A percentile compares a stretch with the other conserved stretches of the same genome.
Evolutionary conservation across 2,888 invertebrate species (phyloP).

Genomic region (Stenolophus ochropezus): DNA sequence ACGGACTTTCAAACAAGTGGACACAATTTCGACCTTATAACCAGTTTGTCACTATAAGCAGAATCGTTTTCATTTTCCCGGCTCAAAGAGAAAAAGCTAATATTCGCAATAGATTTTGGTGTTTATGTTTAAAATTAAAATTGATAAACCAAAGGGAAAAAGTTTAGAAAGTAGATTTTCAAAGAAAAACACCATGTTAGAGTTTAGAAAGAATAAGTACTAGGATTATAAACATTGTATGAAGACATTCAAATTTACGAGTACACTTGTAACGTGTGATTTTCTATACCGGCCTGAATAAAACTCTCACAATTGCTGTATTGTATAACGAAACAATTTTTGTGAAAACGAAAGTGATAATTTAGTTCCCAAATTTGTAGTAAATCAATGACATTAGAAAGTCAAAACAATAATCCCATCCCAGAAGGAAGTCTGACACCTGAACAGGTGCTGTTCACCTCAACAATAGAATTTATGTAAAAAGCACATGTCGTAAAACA

Average conservation of each 20-base stretch:
- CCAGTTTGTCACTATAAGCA: too few relatives aligned
- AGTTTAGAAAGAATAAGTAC: too few relatives aligned
- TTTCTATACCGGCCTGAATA: not conserved
- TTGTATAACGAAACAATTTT: constrained; percentile 1
- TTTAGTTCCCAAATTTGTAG: constrained; percentile 10
- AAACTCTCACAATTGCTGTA: not conserved
- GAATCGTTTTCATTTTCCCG: too few relatives aligned
- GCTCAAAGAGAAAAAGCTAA: too few relatives aligned
- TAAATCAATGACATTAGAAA: constrained; percentile 39
- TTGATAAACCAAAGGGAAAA: too few relatives aligned
- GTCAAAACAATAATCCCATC: constrained; percentile 23
- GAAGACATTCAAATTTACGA: not conserved
- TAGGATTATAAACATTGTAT: too few relatives aligned
- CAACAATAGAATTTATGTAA: constrained; percentile 39
- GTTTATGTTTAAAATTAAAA: too few relatives aligned
- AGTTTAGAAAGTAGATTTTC: too few relatives aligned
- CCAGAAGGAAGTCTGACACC: not conserved
- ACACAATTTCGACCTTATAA: too few relatives aligned
- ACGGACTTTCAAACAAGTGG: too few relatives aligned
- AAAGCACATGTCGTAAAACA: constrained; percentile 15
- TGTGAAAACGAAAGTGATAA: constrained; percentile 10
- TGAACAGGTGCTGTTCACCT: constrained; percentile 21
- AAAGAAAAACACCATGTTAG: too few relatives aligned
- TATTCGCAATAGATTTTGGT: too few relatives aligned
- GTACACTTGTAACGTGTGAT: not conserved